These are phyloP conservation scores for Syritta pipiens DNA, from an alignment of 2,888 invertebrate species.

Conservation along the genomic window DNA sequence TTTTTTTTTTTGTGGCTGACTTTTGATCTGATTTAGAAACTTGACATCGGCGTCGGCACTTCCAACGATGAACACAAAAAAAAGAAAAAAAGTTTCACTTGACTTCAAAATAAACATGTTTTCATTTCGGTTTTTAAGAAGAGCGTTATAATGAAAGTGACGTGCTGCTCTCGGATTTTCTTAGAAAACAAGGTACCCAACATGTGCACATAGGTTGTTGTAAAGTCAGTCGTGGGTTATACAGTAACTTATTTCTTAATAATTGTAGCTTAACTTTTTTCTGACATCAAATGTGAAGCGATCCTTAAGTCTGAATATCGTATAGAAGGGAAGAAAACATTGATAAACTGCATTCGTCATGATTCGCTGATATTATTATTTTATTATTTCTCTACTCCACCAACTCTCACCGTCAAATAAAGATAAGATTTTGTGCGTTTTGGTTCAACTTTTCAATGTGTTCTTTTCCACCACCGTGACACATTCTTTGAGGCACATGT, in stretches of 20 bases:
- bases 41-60: background rate
- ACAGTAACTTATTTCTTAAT: background rate
- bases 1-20: constrained; percentile 22
- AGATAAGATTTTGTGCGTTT: constrained; percentile 25
- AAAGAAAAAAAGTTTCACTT: constrained; percentile 39
- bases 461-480: constrained; percentile 13
- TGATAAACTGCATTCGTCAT: constrained; percentile 49
- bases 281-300: no score
- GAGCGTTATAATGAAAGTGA: constrained; percentile 45
- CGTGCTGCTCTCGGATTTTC: constrained; percentile 12
- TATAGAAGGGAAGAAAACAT: background rate
- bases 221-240: background rate
- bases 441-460: constrained; percentile 3
- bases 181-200: constrained; percentile 6
- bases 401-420: constrained; percentile 3
- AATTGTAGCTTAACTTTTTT: background rate
- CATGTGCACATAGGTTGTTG: constrained; percentile 3
- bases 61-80: background rate
- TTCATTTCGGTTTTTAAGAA: constrained; percentile 16
- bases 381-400: constrained; percentile 47
- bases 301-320: no score
- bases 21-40: constrained; percentile 54
- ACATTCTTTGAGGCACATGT: constrained; percentile 10
- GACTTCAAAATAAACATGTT: constrained; percentile 34
- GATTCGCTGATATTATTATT: constrained; percentile 11